phyloP scores from a whole-genome alignment of 2,888 invertebrate species.

The Ophion ellenae region DNA sequence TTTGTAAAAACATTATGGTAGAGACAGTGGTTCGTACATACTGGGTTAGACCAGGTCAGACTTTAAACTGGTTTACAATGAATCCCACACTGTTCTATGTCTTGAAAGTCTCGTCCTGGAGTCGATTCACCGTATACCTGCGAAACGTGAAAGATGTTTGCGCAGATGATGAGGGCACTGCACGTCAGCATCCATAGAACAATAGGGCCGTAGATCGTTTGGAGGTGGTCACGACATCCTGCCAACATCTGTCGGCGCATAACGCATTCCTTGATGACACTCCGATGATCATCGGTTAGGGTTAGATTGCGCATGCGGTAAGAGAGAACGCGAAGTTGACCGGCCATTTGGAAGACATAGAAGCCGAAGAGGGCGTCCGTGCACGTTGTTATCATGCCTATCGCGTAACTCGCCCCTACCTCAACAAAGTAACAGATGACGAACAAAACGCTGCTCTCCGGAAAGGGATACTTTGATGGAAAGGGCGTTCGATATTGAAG shows the following conservation, averaged over 20 bases:
- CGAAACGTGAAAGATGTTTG: constrained; percentile 49
- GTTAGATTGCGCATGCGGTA: constrained; percentile 47
- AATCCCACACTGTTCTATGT: not conserved
- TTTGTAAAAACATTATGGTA: not conserved
- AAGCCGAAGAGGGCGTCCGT: constrained; percentile 72
- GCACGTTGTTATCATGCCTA: constrained; percentile 54
- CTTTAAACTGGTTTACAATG: no score
- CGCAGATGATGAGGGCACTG: constrained; percentile 52
- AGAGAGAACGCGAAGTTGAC: constrained; percentile 50
- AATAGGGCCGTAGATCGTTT: constrained; percentile 60
- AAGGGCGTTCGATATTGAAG: constrained; percentile 63
- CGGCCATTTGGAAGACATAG: constrained; percentile 67
- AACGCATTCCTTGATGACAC: constrained; percentile 49
- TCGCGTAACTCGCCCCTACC: constrained; percentile 29
- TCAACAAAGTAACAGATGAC: constrained; percentile 67
- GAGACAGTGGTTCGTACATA: not conserved
- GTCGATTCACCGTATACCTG: constrained; percentile 14
- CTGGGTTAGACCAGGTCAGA: no score
- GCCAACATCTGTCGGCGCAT: constrained; percentile 31
- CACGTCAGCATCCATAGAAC: constrained; percentile 45
- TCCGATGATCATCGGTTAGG: constrained; percentile 3
- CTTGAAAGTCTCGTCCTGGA: no score
- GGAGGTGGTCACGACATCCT: constrained; percentile 39
- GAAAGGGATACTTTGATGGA: constrained; percentile 68
- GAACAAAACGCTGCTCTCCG: constrained; percentile 61